Evolutionary conservation across 2,797 vertebrate species (phyloP).

Genomic region (Gymnopithys bicolor): DNA sequence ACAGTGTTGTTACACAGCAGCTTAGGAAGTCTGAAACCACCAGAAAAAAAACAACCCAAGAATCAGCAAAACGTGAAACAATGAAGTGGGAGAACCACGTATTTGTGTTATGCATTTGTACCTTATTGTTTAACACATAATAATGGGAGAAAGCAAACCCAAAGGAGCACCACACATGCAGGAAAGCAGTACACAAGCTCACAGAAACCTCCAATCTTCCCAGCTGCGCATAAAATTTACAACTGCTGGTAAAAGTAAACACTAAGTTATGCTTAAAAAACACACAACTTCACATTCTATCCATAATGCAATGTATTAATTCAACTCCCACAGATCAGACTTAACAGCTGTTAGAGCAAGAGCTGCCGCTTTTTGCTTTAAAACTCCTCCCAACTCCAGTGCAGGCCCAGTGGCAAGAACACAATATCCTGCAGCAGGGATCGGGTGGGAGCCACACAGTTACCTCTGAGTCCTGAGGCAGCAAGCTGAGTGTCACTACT

Average conservation of each 20-base stretch:
- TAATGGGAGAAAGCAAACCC: background rate
- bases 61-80: background rate
- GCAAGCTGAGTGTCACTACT: accelerated
- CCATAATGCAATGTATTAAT: background rate
- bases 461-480: background rate
- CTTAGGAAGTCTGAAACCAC: background rate
- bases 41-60: background rate
- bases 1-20: background rate
- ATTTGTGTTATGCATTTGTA: background rate
- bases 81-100: background rate
- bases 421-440: background rate
- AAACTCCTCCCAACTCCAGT: background rate
- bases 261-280: background rate
- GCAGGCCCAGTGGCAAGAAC: background rate
- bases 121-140: background rate
- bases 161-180: background rate
- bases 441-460: background rate
- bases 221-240: background rate
- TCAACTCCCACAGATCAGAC: background rate
- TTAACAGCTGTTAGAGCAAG: background rate
- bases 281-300: background rate
- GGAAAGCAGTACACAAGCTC: background rate
- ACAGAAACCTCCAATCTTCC: background rate
- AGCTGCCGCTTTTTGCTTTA: background rate
- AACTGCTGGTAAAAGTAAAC: background rate